These are phyloP conservation scores for Oppia nitens DNA, from an alignment of 1,140 invertebrate species.

Conservation along the genomic window DNA sequence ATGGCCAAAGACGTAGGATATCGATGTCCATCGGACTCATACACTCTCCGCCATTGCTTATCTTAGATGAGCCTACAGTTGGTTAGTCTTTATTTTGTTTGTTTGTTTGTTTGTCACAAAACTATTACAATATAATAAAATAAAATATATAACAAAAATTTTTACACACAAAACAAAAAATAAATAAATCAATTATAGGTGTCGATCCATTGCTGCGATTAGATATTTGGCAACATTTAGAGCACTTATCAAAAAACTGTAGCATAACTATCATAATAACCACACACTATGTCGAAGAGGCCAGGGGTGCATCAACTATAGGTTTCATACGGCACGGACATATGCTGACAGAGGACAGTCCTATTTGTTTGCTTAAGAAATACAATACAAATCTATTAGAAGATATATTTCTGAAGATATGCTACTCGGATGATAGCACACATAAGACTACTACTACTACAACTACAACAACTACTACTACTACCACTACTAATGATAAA, in stretches of 20 bases:
- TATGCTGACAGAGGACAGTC: constrained; percentile 27
- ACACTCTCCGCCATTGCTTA: constrained; percentile 80
- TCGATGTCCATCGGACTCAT: constrained; percentile 80
- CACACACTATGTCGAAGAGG: constrained; percentile 33
- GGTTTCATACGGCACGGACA: constrained; percentile 30
- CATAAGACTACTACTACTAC: too few relatives aligned
- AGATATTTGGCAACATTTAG: constrained; percentile 74
- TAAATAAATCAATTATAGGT: constrained; percentile 82
- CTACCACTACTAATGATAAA: too few relatives aligned
- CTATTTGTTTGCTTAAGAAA: constrained; percentile 23
- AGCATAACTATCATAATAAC: constrained; percentile 29
- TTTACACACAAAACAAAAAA: too few relatives aligned
- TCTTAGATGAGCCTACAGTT: constrained; percentile 85
- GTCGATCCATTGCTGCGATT: constrained; percentile 72
- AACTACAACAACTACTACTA: too few relatives aligned
- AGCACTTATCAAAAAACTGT: constrained; percentile 54
- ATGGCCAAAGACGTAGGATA: constrained; percentile 75
- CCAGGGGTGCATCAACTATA: constrained; percentile 27
- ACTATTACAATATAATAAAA: too few relatives aligned
- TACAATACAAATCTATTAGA: constrained; percentile 34
- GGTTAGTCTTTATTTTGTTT: too few relatives aligned
- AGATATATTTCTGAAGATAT: constrained; percentile 77
- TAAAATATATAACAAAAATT: too few relatives aligned
- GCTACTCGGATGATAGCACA: too few relatives aligned
- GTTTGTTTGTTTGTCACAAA: too few relatives aligned